phyloP scores from a whole-genome alignment of 92 coral and sea anemone species.

The Pocillopora meandrina region DNA sequence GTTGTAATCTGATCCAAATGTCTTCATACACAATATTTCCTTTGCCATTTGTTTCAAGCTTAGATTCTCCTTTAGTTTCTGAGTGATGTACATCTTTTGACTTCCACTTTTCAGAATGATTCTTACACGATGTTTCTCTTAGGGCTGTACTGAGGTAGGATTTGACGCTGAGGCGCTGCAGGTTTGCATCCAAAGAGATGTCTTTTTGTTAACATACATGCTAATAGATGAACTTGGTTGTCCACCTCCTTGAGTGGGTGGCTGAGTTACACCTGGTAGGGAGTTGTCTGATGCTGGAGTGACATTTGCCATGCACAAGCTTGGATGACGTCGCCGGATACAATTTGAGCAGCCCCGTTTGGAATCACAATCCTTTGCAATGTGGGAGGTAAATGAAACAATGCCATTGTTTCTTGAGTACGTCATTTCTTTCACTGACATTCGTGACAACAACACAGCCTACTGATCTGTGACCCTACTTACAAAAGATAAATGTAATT shows the following conservation, averaged over 20 bases:
- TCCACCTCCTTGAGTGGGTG: no score
- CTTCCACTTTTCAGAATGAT: no score
- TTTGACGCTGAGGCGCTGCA: constrained; percentile 8
- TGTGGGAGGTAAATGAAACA: constrained; percentile 17
- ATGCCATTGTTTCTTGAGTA: background rate
- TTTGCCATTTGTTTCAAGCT: no score
- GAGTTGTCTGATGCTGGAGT: no score
- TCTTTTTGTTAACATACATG: constrained; percentile 7
- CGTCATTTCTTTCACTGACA: background rate
- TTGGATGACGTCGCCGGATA: background rate
- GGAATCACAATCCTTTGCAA: constrained; percentile 6
- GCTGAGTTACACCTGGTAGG: no score
- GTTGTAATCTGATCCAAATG: no score
- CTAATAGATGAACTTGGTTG: no score
- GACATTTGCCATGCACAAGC: no score
- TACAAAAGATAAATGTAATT: background rate
- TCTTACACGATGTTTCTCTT: no score
- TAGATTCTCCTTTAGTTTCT: no score
- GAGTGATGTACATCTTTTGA: no score
- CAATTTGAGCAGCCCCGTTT: background rate
- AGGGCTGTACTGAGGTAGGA: background rate
- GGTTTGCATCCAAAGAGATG: constrained; percentile 31
- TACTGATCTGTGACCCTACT: background rate
- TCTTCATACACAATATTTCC: no score
- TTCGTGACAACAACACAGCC: background rate